Evolutionary conservation across 2,888 invertebrate genomes (phyloP).

Genomic region (Tortrix viridana): DNA sequence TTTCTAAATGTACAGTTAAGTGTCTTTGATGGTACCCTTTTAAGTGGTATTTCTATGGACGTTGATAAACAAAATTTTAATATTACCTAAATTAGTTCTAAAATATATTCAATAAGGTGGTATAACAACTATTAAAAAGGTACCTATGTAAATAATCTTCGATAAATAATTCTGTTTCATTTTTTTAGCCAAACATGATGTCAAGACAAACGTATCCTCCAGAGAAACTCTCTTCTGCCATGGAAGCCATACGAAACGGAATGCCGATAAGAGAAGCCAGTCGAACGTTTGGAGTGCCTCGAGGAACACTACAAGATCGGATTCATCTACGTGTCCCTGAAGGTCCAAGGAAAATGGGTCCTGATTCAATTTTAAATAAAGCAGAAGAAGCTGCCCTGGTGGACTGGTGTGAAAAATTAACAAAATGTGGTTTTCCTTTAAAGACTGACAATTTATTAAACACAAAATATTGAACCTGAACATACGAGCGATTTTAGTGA

Average conservation of each 20-base stretch:
- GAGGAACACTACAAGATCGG: slow-evolving; percentile 9
- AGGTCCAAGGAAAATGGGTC: slow-evolving; percentile 17
- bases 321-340: slow-evolving; percentile 5
- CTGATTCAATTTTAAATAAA: slow-evolving; percentile 5
- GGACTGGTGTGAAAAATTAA: neutral
- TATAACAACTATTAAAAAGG: too few relatives aligned
- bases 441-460: slow-evolving; percentile 5
- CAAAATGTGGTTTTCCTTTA: slow-evolving; percentile 8
- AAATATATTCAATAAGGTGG: too few relatives aligned
- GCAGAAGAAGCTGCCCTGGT: slow-evolving; percentile 3
- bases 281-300: slow-evolving; percentile 7
- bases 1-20: too few relatives aligned
- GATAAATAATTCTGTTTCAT: too few relatives aligned
- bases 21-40: too few relatives aligned
- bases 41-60: too few relatives aligned
- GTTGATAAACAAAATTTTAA: too few relatives aligned
- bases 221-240: slow-evolving; percentile 4
- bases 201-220: neutral
- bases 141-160: too few relatives aligned
- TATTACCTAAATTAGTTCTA: too few relatives aligned
- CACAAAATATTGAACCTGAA: too few relatives aligned
- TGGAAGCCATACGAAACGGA: slow-evolving; percentile 5
- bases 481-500: too few relatives aligned
- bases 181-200: slow-evolving; percentile 1
- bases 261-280: slow-evolving; percentile 9